These are phyloP conservation scores for Callyntrura guangdongensis DNA, from an alignment of 2,888 invertebrate genomes.

Conservation along the genomic window DNA sequence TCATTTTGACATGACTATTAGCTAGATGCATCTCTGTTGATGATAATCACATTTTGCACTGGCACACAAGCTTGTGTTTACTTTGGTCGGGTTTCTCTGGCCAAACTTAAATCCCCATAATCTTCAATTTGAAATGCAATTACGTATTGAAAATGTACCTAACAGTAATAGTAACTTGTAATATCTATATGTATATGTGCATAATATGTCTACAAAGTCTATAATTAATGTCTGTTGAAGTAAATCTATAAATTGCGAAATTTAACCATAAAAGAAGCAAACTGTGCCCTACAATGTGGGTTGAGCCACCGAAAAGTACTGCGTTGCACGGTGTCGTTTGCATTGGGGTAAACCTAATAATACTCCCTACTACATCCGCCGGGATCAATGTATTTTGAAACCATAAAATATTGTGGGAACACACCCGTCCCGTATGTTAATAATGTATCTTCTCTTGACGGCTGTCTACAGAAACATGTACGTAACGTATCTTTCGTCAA, in stretches of 20 bases:
- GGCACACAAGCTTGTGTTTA: background rate
- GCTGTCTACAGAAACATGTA: background rate
- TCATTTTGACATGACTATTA: constrained; percentile 47
- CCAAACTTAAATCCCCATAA: constrained; percentile 25
- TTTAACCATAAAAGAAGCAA: background rate
- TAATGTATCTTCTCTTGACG: background rate
- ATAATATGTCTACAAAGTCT: background rate
- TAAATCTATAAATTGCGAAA: constrained; percentile 20
- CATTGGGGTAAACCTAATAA: too few relatives aligned
- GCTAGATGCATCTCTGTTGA: constrained; percentile 26
- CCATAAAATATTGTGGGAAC: constrained; percentile 45
- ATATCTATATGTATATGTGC: background rate
- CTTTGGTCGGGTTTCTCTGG: background rate
- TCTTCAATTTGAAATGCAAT: constrained; percentile 20
- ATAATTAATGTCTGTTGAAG: background rate
- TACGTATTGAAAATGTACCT: background rate
- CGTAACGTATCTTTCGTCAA: constrained; percentile 29
- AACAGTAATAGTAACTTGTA: background rate
- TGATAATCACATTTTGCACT: background rate
- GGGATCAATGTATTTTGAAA: constrained; percentile 24
- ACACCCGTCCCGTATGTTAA: background rate
- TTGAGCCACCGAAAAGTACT: too few relatives aligned
- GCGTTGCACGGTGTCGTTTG: too few relatives aligned
- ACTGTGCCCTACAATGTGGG: too few relatives aligned
- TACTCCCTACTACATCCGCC: background rate